Evolutionary conservation across 2,888 invertebrate genomes (phyloP).

Genomic region (Gryllus longicercus): DNA sequence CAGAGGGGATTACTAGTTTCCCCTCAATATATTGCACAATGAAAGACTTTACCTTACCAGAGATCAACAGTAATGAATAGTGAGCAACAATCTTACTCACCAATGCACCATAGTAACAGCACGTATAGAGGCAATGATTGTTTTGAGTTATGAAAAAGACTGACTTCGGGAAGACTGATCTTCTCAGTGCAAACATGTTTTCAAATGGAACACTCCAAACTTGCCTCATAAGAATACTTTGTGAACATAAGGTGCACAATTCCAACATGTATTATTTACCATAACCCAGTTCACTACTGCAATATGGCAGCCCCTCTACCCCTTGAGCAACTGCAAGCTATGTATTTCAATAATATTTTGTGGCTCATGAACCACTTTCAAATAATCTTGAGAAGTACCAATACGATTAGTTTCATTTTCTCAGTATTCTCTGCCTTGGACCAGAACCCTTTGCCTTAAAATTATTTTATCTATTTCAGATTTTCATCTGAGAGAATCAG

Average conservation of each 20-base stretch:
- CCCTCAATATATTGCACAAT: not conserved
- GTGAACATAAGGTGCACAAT: too few relatives aligned
- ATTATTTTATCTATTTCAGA: not conserved
- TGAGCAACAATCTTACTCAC: not conserved
- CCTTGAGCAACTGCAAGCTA: not conserved
- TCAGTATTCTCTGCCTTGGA: not conserved
- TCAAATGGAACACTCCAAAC: too few relatives aligned
- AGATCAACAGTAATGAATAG: slow-evolving; percentile 1
- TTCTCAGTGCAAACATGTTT: too few relatives aligned
- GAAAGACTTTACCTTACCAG: not conserved
- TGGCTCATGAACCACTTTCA: too few relatives aligned
- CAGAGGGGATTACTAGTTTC: not conserved
- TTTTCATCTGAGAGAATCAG: not conserved
- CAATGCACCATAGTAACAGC: not conserved
- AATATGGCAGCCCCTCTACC: not conserved
- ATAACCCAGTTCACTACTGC: too few relatives aligned
- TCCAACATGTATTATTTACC: too few relatives aligned
- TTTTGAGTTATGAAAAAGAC: too few relatives aligned
- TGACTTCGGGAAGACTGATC: too few relatives aligned
- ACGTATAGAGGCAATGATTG: too few relatives aligned
- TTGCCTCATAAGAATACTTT: too few relatives aligned
- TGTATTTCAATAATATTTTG: not conserved
- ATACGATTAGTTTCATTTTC: not conserved
- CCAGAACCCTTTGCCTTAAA: not conserved
- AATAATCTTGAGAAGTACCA: too few relatives aligned